A percentile compares a stretch with the other conserved stretches of the same genome.
Conservation (phyloP, 1,140 invertebrate species). For the Coenobita brevimanus region DNA sequence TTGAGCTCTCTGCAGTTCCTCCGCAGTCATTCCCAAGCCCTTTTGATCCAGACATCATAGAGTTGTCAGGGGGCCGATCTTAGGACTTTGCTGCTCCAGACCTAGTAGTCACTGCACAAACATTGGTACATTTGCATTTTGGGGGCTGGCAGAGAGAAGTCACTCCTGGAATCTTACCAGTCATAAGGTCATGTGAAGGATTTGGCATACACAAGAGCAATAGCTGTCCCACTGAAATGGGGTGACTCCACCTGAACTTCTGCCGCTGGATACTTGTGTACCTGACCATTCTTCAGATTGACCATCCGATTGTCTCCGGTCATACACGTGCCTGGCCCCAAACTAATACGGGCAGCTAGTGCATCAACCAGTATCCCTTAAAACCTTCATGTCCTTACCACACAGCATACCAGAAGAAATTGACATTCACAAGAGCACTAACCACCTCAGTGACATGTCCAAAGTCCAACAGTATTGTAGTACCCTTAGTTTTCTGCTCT, state of each 20-base stretch:
- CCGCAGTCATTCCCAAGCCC: neutral
- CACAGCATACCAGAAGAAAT: neutral
- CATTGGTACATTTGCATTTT: neutral
- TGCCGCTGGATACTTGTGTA: constrained; percentile 4
- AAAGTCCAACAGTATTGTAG: neutral
- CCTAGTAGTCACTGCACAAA: neutral
- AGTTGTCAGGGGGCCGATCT: neutral
- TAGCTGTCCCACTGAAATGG: neutral
- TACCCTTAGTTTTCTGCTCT: no score
- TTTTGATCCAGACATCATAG: neutral
- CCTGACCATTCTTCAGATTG: neutral
- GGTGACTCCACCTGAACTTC: neutral
- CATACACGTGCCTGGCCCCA: neutral
- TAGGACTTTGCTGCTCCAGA: neutral
- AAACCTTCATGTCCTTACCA: neutral
- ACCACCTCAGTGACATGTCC: neutral
- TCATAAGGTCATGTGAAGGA: no score
- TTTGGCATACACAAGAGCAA: no score
- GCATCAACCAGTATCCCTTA: neutral
- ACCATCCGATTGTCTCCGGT: neutral
- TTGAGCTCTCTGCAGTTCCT: neutral
- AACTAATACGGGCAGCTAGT: neutral
- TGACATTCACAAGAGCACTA: neutral
- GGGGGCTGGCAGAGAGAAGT: neutral
- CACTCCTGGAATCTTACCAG: neutral